Evolutionary conservation across 2,113 vertebrate species (phyloP), one percentile per base, ranked within the genome.

Genomic region (Oreochromis tanganicae): DNA sequence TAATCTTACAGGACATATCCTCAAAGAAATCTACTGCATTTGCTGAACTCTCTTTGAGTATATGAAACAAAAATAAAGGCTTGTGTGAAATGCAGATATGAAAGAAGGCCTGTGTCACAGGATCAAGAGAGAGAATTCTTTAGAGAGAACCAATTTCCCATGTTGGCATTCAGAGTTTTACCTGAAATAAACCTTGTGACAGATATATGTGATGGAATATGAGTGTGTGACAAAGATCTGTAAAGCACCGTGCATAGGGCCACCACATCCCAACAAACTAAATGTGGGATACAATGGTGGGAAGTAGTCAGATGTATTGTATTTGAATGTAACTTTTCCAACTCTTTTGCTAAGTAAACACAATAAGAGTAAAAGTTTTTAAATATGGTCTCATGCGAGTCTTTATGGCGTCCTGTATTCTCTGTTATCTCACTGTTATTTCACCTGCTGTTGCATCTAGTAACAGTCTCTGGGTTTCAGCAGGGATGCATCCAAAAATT

Each of bases 1-100:
- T 86, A 82, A 85, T 92, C 56, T 91, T 85, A 61, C 81, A 85
- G 79, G 43, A 36, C 32, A 48, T 52, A 56, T 82, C 36, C 84
- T 87, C 59, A 88, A 88, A 88, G 21, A 85, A 83, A 84, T 84
- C n/a, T 19, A 16, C 80, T 21, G 9, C 46, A 29, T 86, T 87
- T 75, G 12, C 3, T 78, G 21, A 85, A 83, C 61, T 85, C 55
- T 78, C 43, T 82, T 61, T 78, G 34, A 83, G 66, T n/a, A 21
- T 71, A n/a, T 79, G 32, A 56, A 21, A 50, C 14, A 61, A 57
- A 79, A 43, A 54, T 29, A 16, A 34, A 29, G 50, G 29, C 89
- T 85, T 38, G 9, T 52, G 61, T 86, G 27, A 68, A 81, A 80
- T 83, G 68, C 41, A 87, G 24, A 79, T 36, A 48, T 55, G 43